Percentiles rank a stretch among this genome's conserved stretches.
Conservation (phyloP, 2,888 invertebrate genomes). For the Tanytarsus gracilentus region DNA sequence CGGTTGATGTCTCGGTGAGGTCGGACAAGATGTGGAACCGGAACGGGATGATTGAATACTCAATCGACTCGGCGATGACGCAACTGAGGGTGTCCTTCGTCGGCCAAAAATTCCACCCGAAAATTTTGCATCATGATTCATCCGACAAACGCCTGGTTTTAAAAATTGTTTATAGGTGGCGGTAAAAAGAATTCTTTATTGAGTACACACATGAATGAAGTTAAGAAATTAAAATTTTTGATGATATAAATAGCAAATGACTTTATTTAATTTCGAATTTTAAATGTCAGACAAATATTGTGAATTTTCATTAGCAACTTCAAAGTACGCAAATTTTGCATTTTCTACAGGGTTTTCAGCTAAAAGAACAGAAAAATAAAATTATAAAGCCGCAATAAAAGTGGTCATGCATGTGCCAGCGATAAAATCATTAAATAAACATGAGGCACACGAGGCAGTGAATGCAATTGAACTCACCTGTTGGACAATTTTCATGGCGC, state of each 20-base stretch:
- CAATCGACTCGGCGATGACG: conserved; percentile 13
- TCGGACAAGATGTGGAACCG: conserved; percentile 37
- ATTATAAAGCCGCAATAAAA: not conserved
- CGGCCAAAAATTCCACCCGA: conserved; percentile 13
- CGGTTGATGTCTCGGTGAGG: conserved; percentile 42
- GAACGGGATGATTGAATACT: not conserved
- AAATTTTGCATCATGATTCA: conserved; percentile 23
- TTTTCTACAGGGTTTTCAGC: conserved; percentile 16
- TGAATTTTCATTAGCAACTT: not conserved
- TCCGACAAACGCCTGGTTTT: conserved; percentile 21
- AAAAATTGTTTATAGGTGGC: too few relatives aligned
- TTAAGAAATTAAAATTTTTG: too few relatives aligned
- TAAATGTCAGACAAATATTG: too few relatives aligned
- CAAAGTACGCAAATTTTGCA: not conserved
- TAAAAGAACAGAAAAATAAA: conserved; percentile 5
- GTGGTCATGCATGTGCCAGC: not conserved
- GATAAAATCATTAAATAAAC: not conserved
- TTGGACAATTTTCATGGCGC: conserved; percentile 76
- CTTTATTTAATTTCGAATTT: too few relatives aligned
- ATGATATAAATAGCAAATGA: too few relatives aligned
- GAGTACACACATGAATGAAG: too few relatives aligned
- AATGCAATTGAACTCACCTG: conserved; percentile 47
- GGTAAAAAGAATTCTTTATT: too few relatives aligned
- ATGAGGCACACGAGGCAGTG: not conserved
- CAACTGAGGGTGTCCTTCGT: conserved; percentile 3